phyloP scores from a whole-genome alignment of 2,888 invertebrate genomes.

The Drosophila monieri region DNA sequence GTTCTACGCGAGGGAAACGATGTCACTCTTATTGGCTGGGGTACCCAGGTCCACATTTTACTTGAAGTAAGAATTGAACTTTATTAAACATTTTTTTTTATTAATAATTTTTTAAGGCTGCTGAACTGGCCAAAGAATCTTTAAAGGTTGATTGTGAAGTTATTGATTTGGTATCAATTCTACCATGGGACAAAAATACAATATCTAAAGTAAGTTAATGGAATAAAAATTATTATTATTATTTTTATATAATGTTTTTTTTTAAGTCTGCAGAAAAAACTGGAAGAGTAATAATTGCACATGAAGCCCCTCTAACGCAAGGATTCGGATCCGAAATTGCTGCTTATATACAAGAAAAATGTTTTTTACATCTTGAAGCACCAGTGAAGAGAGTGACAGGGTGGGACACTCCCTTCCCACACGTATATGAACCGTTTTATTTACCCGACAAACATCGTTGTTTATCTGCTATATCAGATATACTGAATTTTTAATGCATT shows the following conservation, averaged over 20 bases:
- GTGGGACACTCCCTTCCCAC: constrained; percentile 99
- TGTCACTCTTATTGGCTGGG: constrained; percentile 96
- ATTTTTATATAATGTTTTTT: constrained; percentile 80
- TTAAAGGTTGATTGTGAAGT: constrained; percentile 94
- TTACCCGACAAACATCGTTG: constrained; percentile 97
- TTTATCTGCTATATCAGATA: constrained; percentile 90
- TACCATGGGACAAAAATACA: constrained; percentile 98
- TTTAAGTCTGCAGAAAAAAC: constrained; percentile 96
- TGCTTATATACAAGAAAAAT: constrained; percentile 95
- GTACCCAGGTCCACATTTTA: constrained; percentile 91
- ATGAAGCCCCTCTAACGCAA: constrained; percentile 97
- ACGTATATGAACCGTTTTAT: constrained; percentile 98
- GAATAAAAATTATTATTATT: background rate
- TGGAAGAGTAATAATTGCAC: constrained; percentile 94
- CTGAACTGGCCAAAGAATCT: constrained; percentile 90
- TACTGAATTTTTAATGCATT: constrained; percentile 88
- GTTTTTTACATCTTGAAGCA: constrained; percentile 97
- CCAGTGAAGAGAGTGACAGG: constrained; percentile 94
- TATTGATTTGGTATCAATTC: constrained; percentile 97
- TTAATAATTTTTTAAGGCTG: constrained; percentile 86
- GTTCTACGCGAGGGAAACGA: constrained; percentile 92
- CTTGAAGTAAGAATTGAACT: constrained; percentile 69
- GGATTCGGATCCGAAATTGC: constrained; percentile 99
- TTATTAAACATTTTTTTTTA: background rate
- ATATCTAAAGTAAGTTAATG: constrained; percentile 90